Evolutionary conservation across 2,888 invertebrate genomes (phyloP).

Genomic region (Ecliptopera silaceata): DNA sequence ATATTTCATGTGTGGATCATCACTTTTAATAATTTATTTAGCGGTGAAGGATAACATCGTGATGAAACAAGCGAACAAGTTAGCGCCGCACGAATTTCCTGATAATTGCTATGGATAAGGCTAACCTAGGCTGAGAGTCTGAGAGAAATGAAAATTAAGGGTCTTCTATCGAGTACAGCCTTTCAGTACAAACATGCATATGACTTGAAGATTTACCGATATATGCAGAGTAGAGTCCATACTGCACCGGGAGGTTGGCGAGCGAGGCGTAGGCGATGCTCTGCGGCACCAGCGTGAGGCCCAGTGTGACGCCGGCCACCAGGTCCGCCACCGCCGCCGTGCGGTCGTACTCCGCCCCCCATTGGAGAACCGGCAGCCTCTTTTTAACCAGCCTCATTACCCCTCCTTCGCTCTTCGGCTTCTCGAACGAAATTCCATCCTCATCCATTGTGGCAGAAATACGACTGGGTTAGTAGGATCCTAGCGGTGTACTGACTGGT

Average conservation of each 20-base stretch:
- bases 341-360: constrained; percentile 88
- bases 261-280: constrained; percentile 95
- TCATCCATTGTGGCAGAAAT: constrained; percentile 45
- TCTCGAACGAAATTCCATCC: constrained; percentile 40
- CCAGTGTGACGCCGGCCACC: constrained; percentile 94
- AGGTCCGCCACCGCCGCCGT: constrained; percentile 89
- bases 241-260: constrained; percentile 93
- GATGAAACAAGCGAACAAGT: no score
- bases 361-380: constrained; percentile 82
- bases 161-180: no score
- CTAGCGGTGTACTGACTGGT: constrained; percentile 13
- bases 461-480: not conserved
- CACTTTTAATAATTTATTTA: no score
- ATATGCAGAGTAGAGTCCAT: constrained; percentile 96
- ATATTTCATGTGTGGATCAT: no score
- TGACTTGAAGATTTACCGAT: constrained; percentile 86
- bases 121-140: no score
- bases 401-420: constrained; percentile 19
- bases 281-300: constrained; percentile 96
- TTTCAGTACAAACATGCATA: no score
- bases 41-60: no score
- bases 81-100: no score
- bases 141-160: no score
- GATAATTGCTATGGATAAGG: no score
- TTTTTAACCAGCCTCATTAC: constrained; percentile 45